A percentile compares a stretch with the other conserved stretches of the same genome.
phyloP scores from a whole-genome alignment of 2,888 invertebrate genomes.

The Eumacrocentrus americanus region DNA sequence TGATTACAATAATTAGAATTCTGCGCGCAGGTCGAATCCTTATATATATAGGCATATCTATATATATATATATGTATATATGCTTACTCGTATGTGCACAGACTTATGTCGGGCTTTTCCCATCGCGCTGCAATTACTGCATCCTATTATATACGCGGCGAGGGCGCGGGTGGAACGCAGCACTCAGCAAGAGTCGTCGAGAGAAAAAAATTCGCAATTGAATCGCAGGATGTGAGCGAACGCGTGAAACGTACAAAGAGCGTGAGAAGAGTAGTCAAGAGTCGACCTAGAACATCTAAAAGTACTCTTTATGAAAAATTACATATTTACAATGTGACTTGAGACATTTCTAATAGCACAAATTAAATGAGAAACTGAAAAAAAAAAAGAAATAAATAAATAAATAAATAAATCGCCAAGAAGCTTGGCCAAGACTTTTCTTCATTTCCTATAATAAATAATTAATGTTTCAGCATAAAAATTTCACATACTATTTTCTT shows the following conservation, averaged over 20 bases:
- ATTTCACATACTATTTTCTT: too few relatives aligned
- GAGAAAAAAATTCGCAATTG: conserved; percentile 36
- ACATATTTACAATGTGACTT: too few relatives aligned
- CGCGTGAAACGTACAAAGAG: conserved; percentile 24
- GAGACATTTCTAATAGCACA: neutral
- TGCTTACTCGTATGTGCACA: conserved; percentile 17
- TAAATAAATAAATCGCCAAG: too few relatives aligned
- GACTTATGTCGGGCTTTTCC: conserved; percentile 8
- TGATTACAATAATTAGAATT: conserved; percentile 40
- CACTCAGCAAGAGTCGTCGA: neutral
- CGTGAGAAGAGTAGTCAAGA: too few relatives aligned
- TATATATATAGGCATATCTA: too few relatives aligned
- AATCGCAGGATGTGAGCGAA: conserved; percentile 60
- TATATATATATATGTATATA: conserved; percentile 19
- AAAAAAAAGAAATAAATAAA: conserved; percentile 10
- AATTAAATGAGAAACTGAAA: neutral
- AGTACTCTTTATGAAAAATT: too few relatives aligned
- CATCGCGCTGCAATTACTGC: conserved; percentile 19
- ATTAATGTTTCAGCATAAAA: too few relatives aligned
- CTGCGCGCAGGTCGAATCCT: conserved; percentile 18
- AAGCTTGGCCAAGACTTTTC: too few relatives aligned
- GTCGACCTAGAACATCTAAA: conserved; percentile 11
- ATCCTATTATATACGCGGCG: neutral
- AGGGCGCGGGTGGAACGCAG: neutral
- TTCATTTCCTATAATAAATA: too few relatives aligned